Base-by-base conservation (phyloP, 2,797 vertebrate genomes). In the Hapalemur alaotrensis region DNA sequence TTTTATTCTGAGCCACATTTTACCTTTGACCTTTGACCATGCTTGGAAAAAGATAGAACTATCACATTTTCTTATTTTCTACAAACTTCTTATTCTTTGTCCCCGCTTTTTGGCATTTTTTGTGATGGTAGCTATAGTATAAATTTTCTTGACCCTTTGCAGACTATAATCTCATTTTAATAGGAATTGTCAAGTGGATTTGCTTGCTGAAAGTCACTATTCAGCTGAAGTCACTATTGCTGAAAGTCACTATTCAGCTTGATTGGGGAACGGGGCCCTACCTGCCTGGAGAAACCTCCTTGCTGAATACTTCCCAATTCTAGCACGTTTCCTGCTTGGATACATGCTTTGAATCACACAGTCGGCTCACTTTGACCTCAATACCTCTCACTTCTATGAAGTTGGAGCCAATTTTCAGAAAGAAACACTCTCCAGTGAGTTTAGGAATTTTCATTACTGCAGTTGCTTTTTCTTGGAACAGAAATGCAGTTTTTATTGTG, bases 371-470 rank as follows among this genome's bases (percentile, higher is more conserved):
- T 67, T 28, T 79, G 76, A 89, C 76, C 76, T 70, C 0, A 0
- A 81, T 38, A 80, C 23, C 72, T 89, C 65, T 89, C 80, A 72
- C 14, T 87, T 92, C 15, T 30, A 5, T 95, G 61, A 59, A 1
- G 41, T 46, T 35, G 23, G 48, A 82, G 90, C 1, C 59, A 96
- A 52, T 95, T 80, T 91, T 87, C 48, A 81, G 85, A 92, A 97
- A 73, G 50, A 28, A 97, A 46, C 5, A 0, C 0, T 52, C 43
- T 82, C 57, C 86, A n/a, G 48, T 96, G n/a, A 63, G 8, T 92
- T 96, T 84, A 83, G 80, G 94, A 41, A 82, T 87, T 97, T 97
- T 97, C 90, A 87, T 96, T 84, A 96, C 30, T 86, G 52, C 54
- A 50, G 22, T 15, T 70, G 25, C 54, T 95, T 95, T 61, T 48